A percentile compares a stretch with the other conserved stretches of the same genome.
phyloP scores from a whole-genome alignment of 2,113 vertebrate species.

The Rhabdomys dilectus region DNA sequence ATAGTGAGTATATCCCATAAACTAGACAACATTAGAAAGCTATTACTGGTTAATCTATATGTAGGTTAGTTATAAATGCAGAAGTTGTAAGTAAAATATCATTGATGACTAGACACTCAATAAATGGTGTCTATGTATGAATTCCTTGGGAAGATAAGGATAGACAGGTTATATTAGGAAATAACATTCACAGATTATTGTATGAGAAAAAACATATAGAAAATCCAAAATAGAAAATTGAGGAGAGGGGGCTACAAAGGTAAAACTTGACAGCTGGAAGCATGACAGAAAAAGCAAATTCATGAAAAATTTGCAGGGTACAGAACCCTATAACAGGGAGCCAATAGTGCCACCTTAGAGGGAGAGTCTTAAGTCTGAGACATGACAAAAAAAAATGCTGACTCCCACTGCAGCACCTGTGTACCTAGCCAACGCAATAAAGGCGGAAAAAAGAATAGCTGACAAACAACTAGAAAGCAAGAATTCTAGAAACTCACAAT shows the following conservation, averaged over 20 bases:
- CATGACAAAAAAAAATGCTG: neutral
- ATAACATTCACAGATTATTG: neutral
- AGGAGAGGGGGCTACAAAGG: neutral
- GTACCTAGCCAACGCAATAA: neutral
- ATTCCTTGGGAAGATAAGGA: neutral
- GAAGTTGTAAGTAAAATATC: neutral
- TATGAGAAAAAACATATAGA: neutral
- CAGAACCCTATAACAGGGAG: neutral
- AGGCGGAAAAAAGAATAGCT: neutral
- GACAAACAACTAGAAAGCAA: too few species aligned
- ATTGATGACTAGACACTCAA: neutral
- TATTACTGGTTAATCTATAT: neutral
- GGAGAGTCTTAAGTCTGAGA: neutral
- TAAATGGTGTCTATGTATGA: neutral
- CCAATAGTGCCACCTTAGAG: neutral
- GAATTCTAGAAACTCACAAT: neutral
- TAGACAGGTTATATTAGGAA: neutral
- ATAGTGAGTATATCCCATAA: neutral
- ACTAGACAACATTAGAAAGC: neutral
- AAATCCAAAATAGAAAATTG: neutral
- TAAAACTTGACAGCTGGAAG: neutral
- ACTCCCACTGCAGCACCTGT: neutral
- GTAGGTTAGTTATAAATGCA: neutral
- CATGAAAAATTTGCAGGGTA: neutral
- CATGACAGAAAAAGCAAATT: neutral